These are phyloP conservation scores for Upupa epops DNA, from an alignment of 2,113 vertebrate species.

Conservation along the genomic window DNA sequence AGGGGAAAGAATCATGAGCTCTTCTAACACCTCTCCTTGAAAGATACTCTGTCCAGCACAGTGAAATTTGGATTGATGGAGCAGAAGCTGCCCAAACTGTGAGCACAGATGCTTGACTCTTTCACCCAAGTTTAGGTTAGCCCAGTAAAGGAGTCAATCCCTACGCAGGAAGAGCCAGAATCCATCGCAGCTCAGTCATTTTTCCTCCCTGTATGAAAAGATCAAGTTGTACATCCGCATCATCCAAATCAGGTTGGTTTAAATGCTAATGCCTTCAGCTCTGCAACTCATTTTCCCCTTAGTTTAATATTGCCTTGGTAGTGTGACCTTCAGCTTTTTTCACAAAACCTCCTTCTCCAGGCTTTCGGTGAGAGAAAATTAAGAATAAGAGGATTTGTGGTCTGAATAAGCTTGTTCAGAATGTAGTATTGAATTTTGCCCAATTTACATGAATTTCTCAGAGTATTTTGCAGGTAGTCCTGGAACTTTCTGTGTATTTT, in stretches of 20 bases:
- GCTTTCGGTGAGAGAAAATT: constrained; percentile 12
- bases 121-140: background rate
- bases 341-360: constrained; percentile 3
- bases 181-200: background rate
- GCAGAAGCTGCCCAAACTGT: background rate
- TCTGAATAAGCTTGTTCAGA: constrained; percentile 27
- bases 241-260: constrained; percentile 45
- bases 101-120: background rate
- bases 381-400: constrained; percentile 1
- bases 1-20: background rate
- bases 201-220: constrained; percentile 12
- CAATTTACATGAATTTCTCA: constrained; percentile 3
- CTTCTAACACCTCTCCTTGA: background rate
- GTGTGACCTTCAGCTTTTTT: constrained; percentile 14
- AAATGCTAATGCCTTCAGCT: constrained; percentile 26
- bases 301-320: constrained; percentile 25
- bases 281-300: background rate
- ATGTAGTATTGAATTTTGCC: background rate
- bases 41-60: background rate
- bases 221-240: constrained; percentile 50
- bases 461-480: background rate
- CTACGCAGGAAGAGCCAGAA: background rate
- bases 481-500: constrained; percentile 22
- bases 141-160: background rate
- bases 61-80: background rate